Base-by-base conservation (phyloP, 2,113 vertebrate species). In the Tetrax tetrax region DNA sequence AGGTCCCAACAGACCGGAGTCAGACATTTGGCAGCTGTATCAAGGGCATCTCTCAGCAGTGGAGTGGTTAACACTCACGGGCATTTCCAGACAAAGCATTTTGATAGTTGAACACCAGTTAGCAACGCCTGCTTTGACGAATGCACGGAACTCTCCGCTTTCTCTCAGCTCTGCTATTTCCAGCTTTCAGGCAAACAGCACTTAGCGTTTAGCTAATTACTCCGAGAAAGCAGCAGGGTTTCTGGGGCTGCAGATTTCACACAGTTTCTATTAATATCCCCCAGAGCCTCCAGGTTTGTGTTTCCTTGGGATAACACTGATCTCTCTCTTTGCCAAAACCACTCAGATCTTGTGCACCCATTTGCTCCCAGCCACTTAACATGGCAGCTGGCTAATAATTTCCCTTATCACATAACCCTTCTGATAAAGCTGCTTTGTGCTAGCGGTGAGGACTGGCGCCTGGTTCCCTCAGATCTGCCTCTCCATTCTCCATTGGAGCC, bases 1-100 rank as follows among this genome's bases (percentile, higher is more conserved):
- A 97, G 90, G 96, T 90, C 95, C 87, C 92, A 77, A 96, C 96
- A 97, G 78, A 92, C 87, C 87, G n/a, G 83, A 68, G 74, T 83
- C n/a, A 95, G 91, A 94, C 28, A 57, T 83, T 90, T 96, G 96
- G 95, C 92, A 95, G 41, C 0, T 3, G 53, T 85, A 59, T 76
- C 6, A 21, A 91, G 96, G 93, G 84, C 92, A 94, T 91, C 95
- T 95, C 93, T 96, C 95, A 95, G 92, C 95, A 77, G 75, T 57
- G 66, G 84, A 48, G 75, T 85, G 61, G 87, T 96, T 94, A 85
- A 87, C 78, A 85, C 93, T 96, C 93, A 74, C 0, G 1, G 93
- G 82, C 78, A 87, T 91, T 96, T 80, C 66, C 83, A 91, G 84
- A 85, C 84, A 77, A 83, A 96, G 75, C 6, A 7, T 76, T 93